Conservation (phyloP, 2,113 vertebrate species). For the human (Homo sapiens) region GRCh38 chr11:60799501-60800000, state of each 20-base stretch:
- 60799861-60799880: neutral
- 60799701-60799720: neutral
- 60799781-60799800: no score
- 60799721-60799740: neutral
- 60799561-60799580: neutral
- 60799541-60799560: no score
- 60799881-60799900: neutral
- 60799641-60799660: neutral
- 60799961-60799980: neutral
- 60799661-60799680: neutral
- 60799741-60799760: neutral
- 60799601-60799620: neutral
- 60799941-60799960: neutral
- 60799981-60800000: neutral
- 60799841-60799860: neutral
- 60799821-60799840: neutral
- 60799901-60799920: neutral
- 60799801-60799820: neutral
- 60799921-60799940: neutral
- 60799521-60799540: no score
- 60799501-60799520: neutral
- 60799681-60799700: fast-evolving
- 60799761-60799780: neutral
- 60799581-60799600: neutral
- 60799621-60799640: neutral